Conservation (phyloP, 2,113 vertebrate species). For the Asarcornis scutulata region DNA sequence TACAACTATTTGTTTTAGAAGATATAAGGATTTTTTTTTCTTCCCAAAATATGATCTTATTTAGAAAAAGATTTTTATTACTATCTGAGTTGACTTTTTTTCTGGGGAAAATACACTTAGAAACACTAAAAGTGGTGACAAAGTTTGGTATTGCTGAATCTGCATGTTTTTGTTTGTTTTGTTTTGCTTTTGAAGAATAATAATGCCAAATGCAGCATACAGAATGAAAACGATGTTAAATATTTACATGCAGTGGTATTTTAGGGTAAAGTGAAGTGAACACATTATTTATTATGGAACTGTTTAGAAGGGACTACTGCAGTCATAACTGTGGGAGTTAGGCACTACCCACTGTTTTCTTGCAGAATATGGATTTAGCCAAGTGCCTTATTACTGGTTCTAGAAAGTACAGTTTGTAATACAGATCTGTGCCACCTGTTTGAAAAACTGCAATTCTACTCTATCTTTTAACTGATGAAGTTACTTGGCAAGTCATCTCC, state of each 20-base stretch:
- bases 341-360: neutral
- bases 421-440: neutral
- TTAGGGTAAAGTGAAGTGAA: neutral
- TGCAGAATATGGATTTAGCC: neutral
- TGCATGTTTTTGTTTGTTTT: neutral
- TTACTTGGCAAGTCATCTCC: neutral
- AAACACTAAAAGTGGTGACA: neutral
- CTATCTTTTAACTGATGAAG: neutral
- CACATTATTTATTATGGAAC: neutral
- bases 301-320: neutral
- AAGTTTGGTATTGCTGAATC: neutral
- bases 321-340: neutral
- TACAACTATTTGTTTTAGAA: neutral
- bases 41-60: neutral
- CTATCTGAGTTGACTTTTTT: neutral
- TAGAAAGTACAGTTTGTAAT: neutral
- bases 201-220: neutral
- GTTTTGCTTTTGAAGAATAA: neutral
- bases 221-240: neutral
- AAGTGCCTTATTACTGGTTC: rapidly evolving
- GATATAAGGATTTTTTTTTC: rapidly evolving
- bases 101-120: neutral
- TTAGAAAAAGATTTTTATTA: neutral
- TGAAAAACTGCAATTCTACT: neutral
- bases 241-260: neutral